Base-by-base conservation (phyloP, 2,888 invertebrate species). In the Dichetophora obliterata region DNA sequence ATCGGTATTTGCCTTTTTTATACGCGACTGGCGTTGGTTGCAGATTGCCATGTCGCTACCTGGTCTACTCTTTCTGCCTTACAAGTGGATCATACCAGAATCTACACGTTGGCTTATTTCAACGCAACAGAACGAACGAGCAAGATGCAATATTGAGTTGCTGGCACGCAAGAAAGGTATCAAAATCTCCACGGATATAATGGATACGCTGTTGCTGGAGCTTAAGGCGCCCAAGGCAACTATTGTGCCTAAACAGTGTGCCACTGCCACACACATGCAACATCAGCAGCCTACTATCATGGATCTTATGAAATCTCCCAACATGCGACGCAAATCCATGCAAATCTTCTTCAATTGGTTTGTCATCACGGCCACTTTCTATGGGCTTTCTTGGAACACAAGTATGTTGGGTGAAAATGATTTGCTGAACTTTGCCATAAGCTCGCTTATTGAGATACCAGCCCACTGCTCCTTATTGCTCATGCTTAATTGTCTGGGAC, bases 61-160 rank as follows among this genome's bases (percentile, higher is more conserved):
- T 0, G 93, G 94, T 22, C 82, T 93, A 8, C 84, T 92, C 6
- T 94, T 94, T 84, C 89, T 94, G 82, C 89, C 91, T 69, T 94
- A 94, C 85, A 93, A 93, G 90, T 94, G 94, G 94, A 91, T 94
- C 77, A 92, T 95, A 82, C 94, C 94, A 0, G 94, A 95, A 88
- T 94, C 94, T 0, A 92, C 93, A 6, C 90, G 94, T 68, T 95
- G 94, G 94, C 87, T 94, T 77, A 84, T 94, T 72, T 91, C 92
- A 0, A 92, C 93, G 83, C 92, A 92, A 52, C 91, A 92, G 34
- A 89, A 91, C 16, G 90, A 91, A 31, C 92, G 92, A 84, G 94
- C 94, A 0, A 92, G 92, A 79, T 88, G 88, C 61, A 89, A 92
- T 27, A 91, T 95, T 52, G 90, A 92, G 80, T 91, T 90, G 77